Evolutionary conservation across 2,888 invertebrate genomes (phyloP), one percentile per base, ranked within the genome.

Genomic region (Halocaridina rubra): DNA sequence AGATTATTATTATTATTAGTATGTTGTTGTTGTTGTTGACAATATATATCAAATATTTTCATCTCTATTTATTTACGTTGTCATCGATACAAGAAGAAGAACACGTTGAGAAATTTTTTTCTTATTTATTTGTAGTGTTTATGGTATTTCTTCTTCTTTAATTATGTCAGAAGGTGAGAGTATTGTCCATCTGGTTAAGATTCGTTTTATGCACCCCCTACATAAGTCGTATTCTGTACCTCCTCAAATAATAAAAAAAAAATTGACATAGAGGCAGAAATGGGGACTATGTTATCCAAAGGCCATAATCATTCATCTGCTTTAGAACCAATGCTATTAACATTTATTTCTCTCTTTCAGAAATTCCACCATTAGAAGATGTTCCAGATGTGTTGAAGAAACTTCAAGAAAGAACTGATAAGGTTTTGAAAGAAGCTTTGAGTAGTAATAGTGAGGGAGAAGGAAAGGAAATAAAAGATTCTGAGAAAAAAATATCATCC

Each of bases 351-450:
- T 10, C 10, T 61, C 10, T 61, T 27, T 61, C 10, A 61, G 10
- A 30, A 80, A 71, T 80, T 8, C 80, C 80, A 30, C 69, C 57
- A 19, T 33, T 80, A 29, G 80, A 80, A 29, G 80, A 80, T 59
- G 71, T 80, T 2, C 80, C 80, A 7, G 71, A 80, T 19, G 80
- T 80, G 19, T 71, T 80, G 10, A 46, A 71, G 22, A 80, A 32
- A 39, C 16, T 80, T 27, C 24, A 80, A 53, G 53, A 30, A n/a
- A n/a, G 46, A 13, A 22, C 46, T 39, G 53, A 53, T 22, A n/a
- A 39, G 53, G 46, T n/a, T 22, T 29, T n/a, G 4, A 8, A 53
- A 53, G 24, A 71, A 10, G 29, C 29, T 32, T 32, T n/a, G 71
- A 32, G 30, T 8, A 5, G 22, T 8, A 29, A 13, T 7, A 59